Base-by-base conservation (phyloP, 2,797 vertebrate genomes). In the Hydrolagus colliei region DNA sequence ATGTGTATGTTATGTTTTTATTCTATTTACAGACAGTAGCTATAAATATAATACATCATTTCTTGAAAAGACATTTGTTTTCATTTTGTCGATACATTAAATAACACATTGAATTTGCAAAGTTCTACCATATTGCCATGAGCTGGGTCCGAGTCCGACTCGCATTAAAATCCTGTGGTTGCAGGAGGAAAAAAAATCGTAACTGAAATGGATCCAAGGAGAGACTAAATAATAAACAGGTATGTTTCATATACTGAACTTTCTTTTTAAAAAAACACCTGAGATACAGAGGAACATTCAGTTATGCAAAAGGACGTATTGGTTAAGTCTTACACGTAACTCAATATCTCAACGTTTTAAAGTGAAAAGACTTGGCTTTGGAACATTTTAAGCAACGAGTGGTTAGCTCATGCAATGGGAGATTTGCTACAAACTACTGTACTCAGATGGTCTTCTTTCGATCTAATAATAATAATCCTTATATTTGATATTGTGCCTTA, bases 11-110 rank as follows among this genome's bases (percentile, higher is more conserved):
- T 93, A 94, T 91, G 94, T 96, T 97, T 52, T 97, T 97, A 97
- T 96, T 96, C 94, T 98, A 98, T 98, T 95, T 97, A 98, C 97
- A 98, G 92, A 94, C 93, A 95, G 96, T 95, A 96, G 95, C 96
- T 97, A 98, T 97, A 98, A 98, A 98, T 98, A 98, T 98, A 97
- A 96, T 97, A 97, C 95, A 97, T 89, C 18, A 90, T 95, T 96
- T 96, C 92, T 94, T 94, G 94, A 97, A 97, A 97, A 96, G 93
- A 84, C 79, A 84, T 94, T 92, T 92, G 90, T 89, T 89, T 91
- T 90, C 89, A 90, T 91, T 91, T 92, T 94, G 92, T 93, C 92
- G 91, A 93, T 93, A 94, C 93, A 95, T 92, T 92, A 95, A 94
- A 94, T 92, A 95, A 95, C 93, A 94, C 93, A 91, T 94, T 88